A percentile compares a stretch with the other conserved stretches of the same genome.
Conservation (phyloP, 2,797 vertebrate genomes). For the Carapus acus region DNA sequence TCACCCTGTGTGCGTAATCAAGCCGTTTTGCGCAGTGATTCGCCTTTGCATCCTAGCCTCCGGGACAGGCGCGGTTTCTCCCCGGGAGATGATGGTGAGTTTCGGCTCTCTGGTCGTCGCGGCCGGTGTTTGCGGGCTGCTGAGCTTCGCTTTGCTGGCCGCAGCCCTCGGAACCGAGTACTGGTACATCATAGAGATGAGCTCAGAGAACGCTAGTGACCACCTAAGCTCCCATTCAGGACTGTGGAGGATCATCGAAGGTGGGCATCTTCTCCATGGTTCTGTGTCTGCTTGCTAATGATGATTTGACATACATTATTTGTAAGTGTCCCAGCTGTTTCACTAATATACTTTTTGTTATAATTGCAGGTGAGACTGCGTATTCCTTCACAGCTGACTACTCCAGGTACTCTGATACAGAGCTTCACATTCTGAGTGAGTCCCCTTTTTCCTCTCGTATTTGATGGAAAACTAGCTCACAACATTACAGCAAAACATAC, state of each 20-base stretch:
- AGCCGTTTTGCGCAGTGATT: not conserved
- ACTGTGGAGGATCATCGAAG: constrained; percentile 73
- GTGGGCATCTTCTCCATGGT: too few species aligned
- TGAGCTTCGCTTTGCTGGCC: constrained; percentile 72
- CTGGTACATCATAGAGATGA: constrained; percentile 76
- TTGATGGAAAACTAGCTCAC: constrained; percentile 7
- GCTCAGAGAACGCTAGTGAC: constrained; percentile 51
- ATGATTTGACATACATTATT: not conserved
- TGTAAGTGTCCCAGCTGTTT: not conserved
- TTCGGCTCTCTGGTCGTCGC: constrained; percentile 61
- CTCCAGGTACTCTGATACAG: constrained; percentile 56
- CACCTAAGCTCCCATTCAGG: constrained; percentile 68
- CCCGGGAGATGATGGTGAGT: constrained; percentile 50
- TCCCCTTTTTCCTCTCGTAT: constrained; percentile 20
- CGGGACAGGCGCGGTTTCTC: too few species aligned
- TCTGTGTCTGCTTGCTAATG: too few species aligned
- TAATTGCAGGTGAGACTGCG: constrained; percentile 52
- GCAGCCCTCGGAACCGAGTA: constrained; percentile 72
- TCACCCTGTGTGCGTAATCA: constrained; percentile 4
- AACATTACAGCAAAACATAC: too few species aligned
- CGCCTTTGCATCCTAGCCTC: not conserved
- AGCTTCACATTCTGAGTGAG: constrained; percentile 72
- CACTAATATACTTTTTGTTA: not conserved
- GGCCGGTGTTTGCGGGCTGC: constrained; percentile 66
- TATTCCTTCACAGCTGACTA: constrained; percentile 52